phyloP scores from a whole-genome alignment of 2,113 vertebrate genomes.

The Vanacampus margaritifer region DNA sequence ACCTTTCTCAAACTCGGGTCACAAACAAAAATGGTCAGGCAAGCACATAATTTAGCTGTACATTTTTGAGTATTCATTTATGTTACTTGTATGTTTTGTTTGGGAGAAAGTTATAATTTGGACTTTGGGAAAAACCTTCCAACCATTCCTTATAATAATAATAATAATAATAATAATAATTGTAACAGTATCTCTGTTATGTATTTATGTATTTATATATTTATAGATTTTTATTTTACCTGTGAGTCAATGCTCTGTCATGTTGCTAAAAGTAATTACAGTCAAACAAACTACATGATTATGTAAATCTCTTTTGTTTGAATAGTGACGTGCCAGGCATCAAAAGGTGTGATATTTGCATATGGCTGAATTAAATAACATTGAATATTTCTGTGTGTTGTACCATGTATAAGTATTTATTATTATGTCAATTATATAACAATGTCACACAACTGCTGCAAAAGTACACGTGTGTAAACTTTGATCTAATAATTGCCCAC shows the following conservation, averaged over 20 bases:
- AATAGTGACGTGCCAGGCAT: background rate
- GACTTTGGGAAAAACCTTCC: too few relatives aligned
- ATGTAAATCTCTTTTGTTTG: background rate
- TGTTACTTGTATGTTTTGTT: background rate
- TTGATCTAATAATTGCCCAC: constrained; percentile 13
- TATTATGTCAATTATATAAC: background rate
- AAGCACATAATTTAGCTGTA: background rate
- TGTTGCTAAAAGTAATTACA: background rate
- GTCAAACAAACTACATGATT: background rate
- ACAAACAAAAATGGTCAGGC: background rate
- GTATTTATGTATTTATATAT: too few relatives aligned
- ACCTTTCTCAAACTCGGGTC: background rate
- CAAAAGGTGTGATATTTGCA: background rate
- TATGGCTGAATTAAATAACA: background rate
- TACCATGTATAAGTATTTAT: background rate
- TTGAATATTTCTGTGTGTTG: background rate
- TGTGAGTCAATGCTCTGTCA: background rate
- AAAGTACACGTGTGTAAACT: constrained; percentile 12
- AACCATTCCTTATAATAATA: too few relatives aligned
- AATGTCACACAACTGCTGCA: constrained; percentile 5
- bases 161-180: too few relatives aligned
- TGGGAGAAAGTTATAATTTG: too few relatives aligned
- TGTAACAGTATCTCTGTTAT: too few relatives aligned
- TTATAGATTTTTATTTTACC: too few relatives aligned
- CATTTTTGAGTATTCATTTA: background rate